Base-by-base conservation (phyloP, 1,140 invertebrate genomes). In the Oncopodura yosiiana region DNA sequence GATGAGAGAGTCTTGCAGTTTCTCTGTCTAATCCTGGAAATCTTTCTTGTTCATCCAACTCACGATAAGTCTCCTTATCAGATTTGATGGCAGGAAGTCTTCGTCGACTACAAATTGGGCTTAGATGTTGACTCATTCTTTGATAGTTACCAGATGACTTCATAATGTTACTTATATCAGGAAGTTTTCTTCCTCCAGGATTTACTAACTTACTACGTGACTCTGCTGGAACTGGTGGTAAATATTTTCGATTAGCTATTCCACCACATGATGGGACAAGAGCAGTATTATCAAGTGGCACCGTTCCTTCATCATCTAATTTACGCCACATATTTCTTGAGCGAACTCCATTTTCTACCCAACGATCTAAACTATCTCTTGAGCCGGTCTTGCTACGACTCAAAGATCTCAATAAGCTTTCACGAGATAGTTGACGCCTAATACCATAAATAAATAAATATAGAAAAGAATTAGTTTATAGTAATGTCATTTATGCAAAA, bases 11-110 rank as follows among this genome's bases (percentile, higher is more conserved):
- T 21, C 75, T 69, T n/a, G 75, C 73, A 30, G 71, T 74, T 16
- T 78, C 76, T 16, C 75, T 70, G 63, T 78, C 77, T 26, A 78
- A 62, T 3, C 75, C 74, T 3, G 75, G 74, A 55, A 74, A 77
- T 64, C 75, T 66, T 53, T 77, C 75, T 53, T 72, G 69, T 12
- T 77, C 75, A 3, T 74, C 69, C 12, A 78, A 64, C 45, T 78
- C 76, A 46, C 75, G 73, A 48, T 78, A 78, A 5, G 41, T 29
- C 18, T 58, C 60, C n/a, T 53, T 50, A 18, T 53, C 54, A 6
- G 50, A n/a, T 46, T 54, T 42, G 3, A 27, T 41, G 3, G 39
- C n/a, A n/a, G n/a, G n/a, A n/a, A n/a, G n/a, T n/a, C n/a, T n/a
- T n/a, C 19, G 16, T 18, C 34, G 48, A 38, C 48, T 19, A n/a